These are phyloP conservation scores for Montifringilla adamsi DNA, from an alignment of 2,113 vertebrate species.

Conservation along the genomic window DNA sequence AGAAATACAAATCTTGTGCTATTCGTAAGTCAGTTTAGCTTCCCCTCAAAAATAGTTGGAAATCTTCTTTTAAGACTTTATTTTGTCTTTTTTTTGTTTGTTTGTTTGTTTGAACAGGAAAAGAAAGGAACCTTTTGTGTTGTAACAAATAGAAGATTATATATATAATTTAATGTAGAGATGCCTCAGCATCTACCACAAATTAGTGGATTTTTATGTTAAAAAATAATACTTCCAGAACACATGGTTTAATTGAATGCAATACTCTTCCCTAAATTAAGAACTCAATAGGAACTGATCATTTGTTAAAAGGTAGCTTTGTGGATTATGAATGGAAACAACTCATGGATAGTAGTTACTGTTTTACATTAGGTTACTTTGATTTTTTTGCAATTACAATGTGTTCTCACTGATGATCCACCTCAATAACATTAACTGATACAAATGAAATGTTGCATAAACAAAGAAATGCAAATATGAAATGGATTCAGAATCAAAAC, in stretches of 20 bases:
- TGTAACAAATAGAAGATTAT: background rate
- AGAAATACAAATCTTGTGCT: background rate
- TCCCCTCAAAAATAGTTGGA: background rate
- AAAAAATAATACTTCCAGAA: background rate
- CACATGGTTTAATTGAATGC: background rate
- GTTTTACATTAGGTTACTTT: background rate
- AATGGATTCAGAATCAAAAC: background rate
- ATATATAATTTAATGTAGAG: background rate
- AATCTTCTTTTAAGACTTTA: background rate
- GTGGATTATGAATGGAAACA: background rate
- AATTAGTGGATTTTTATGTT: background rate
- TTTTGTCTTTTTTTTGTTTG: background rate
- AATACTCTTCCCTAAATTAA: background rate
- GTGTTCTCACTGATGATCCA: background rate
- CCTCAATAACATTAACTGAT: background rate
- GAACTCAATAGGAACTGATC: background rate
- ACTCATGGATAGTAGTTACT: background rate
- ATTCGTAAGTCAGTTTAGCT: background rate
- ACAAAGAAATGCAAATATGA: background rate
- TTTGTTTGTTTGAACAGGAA: background rate
- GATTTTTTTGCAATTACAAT: background rate
- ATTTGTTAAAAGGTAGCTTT: background rate
- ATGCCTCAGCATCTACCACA: background rate
- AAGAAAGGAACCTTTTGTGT: background rate
- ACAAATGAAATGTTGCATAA: background rate